These are phyloP conservation scores for Machimus rusticus DNA, from an alignment of 2,888 invertebrate genomes.

Conservation along the genomic window DNA sequence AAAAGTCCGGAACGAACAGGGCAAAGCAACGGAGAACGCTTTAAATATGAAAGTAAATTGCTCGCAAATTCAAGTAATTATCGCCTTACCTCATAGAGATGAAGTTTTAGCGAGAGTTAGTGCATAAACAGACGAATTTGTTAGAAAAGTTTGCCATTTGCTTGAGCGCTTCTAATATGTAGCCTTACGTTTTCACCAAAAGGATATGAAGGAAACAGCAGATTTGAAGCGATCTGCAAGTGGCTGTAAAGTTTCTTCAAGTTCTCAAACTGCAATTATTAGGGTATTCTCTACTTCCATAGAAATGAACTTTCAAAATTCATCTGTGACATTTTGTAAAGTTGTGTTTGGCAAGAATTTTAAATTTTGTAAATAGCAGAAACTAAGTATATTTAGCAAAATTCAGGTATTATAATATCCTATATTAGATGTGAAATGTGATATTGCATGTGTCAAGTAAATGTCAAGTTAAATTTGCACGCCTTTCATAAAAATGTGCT, in stretches of 20 bases:
- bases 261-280: neutral
- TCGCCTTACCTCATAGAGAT: neutral
- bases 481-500: neutral
- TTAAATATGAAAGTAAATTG: neutral
- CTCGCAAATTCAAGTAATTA: neutral
- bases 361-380: neutral
- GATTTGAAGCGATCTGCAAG: neutral
- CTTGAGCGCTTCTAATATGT: neutral
- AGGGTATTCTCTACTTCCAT: neutral
- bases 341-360: neutral
- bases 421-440: neutral
- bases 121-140: neutral
- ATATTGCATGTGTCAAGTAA: slow-evolving; percentile 29
- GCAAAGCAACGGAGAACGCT: neutral
- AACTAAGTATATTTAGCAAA: neutral
- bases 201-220: neutral
- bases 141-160: neutral
- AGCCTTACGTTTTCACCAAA: neutral
- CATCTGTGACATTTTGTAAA: neutral
- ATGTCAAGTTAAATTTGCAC: slow-evolving; percentile 29
- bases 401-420: neutral
- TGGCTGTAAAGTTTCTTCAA: neutral
- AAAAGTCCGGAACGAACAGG: neutral
- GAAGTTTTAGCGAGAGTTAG: neutral
- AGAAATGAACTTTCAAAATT: neutral